These are phyloP conservation scores for Plutomurus gul DNA, from an alignment of 1,140 invertebrate genomes.

Conservation along the genomic window DNA sequence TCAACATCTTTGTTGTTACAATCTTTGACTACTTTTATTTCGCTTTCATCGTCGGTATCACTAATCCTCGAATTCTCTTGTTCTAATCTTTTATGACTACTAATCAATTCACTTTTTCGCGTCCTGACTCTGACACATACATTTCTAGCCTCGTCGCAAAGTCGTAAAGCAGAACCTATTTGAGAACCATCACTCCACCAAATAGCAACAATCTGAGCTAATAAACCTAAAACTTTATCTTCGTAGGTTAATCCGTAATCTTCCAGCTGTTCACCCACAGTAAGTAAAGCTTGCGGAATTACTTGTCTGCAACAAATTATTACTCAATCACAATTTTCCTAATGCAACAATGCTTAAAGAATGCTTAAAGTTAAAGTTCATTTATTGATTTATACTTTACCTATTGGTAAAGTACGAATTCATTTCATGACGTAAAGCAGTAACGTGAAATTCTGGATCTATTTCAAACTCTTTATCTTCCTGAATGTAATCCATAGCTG, in stretches of 20 bases:
- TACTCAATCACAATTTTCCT: background rate
- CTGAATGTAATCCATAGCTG: background rate
- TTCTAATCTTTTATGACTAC: no score
- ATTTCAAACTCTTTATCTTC: background rate
- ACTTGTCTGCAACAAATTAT: background rate
- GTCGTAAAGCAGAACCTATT: background rate
- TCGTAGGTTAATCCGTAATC: background rate
- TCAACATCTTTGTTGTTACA: no score
- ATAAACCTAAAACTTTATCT: background rate
- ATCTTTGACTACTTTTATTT: no score
- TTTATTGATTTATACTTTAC: background rate
- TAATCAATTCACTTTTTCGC: no score
- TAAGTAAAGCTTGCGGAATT: background rate
- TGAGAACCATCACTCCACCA: conserved; percentile 17
- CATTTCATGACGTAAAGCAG: background rate
- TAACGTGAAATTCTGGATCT: background rate
- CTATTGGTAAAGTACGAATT: conserved; percentile 3
- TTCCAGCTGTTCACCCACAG: background rate
- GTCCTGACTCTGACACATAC: background rate
- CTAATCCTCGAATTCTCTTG: no score
- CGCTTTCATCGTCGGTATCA: no score
- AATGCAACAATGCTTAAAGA: no score
- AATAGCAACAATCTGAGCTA: background rate
- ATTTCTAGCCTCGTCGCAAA: background rate
- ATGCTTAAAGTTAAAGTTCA: no score